These are phyloP conservation scores for Piezodorus guildinii DNA, from an alignment of 1,140 invertebrate species.

Conservation along the genomic window DNA sequence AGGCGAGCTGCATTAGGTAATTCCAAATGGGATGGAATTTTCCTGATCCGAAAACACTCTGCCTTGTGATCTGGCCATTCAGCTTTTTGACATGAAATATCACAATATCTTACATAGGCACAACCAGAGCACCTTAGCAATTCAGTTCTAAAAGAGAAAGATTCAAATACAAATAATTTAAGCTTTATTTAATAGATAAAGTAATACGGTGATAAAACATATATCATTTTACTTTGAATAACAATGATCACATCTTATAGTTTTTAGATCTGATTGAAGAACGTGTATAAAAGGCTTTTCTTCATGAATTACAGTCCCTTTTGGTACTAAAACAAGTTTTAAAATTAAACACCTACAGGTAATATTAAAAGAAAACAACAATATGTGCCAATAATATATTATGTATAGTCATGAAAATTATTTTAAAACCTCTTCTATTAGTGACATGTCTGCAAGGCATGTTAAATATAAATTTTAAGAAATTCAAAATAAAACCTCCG, in stretches of 20 bases:
- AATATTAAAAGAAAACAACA: no score
- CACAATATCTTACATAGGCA: slow-evolving; percentile 68
- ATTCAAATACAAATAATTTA: not conserved
- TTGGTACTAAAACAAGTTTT: not conserved
- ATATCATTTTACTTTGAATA: slow-evolving; percentile 14
- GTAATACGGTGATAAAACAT: not conserved
- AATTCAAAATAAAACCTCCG: no score
- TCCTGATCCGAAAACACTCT: slow-evolving; percentile 61
- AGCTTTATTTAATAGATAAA: not conserved
- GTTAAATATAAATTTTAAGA: no score
- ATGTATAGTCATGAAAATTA: no score
- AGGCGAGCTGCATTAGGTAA: slow-evolving; percentile 62
- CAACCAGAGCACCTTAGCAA: slow-evolving; percentile 65
- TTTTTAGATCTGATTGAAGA: slow-evolving; percentile 2
- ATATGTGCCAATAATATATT: no score
- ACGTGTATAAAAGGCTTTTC: slow-evolving; percentile 21
- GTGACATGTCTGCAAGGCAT: no score
- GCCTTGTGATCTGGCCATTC: slow-evolving; percentile 63
- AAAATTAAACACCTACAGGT: no score
- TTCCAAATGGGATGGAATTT: slow-evolving; percentile 44
- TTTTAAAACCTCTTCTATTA: no score
- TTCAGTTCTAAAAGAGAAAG: slow-evolving; percentile 42
- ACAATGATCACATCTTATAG: slow-evolving; percentile 19
- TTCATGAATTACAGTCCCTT: slow-evolving; percentile 18
- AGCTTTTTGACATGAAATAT: slow-evolving; percentile 55